Evolutionary conservation across 2,797 vertebrate genomes (phyloP).

Genomic region (Myiothlypis chrysogaster): DNA sequence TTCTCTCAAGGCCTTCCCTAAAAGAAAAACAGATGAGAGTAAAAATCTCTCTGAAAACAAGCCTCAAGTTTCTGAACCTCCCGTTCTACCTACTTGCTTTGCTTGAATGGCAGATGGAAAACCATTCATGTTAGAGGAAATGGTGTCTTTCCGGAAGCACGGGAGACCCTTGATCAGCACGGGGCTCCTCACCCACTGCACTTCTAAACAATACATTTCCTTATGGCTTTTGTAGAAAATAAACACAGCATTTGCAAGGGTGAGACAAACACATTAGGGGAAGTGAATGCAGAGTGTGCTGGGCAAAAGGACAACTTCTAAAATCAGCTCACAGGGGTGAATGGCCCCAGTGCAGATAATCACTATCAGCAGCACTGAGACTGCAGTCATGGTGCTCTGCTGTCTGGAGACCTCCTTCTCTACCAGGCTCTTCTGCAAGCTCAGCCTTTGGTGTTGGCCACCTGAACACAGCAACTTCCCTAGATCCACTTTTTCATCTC

Average conservation of each 20-base stretch:
- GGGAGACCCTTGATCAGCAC: not conserved
- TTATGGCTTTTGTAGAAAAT: not conserved
- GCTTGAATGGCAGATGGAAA: not conserved
- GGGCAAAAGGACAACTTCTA: not conserved
- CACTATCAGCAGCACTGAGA: not conserved
- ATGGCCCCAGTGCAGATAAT: not conserved
- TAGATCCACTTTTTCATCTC: not conserved
- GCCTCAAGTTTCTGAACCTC: not conserved
- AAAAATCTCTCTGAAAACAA: not conserved
- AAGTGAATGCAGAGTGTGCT: not conserved
- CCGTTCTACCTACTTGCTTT: not conserved
- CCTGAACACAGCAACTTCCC: not conserved
- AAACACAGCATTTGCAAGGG: not conserved
- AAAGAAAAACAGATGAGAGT: not conserved
- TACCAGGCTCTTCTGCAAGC: not conserved
- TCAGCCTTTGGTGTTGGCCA: not conserved
- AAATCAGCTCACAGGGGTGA: not conserved
- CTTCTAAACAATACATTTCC: not conserved
- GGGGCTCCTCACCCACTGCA: not conserved
- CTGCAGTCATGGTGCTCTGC: not conserved
- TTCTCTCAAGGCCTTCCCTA: conserved; percentile 85
- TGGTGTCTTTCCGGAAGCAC: not conserved
- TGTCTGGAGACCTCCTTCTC: not conserved
- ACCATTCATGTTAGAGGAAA: not conserved
- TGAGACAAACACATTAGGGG: not conserved